Evolutionary conservation across 2,888 invertebrate genomes (phyloP).

Genomic region (Cosmorhoe ocellata): DNA sequence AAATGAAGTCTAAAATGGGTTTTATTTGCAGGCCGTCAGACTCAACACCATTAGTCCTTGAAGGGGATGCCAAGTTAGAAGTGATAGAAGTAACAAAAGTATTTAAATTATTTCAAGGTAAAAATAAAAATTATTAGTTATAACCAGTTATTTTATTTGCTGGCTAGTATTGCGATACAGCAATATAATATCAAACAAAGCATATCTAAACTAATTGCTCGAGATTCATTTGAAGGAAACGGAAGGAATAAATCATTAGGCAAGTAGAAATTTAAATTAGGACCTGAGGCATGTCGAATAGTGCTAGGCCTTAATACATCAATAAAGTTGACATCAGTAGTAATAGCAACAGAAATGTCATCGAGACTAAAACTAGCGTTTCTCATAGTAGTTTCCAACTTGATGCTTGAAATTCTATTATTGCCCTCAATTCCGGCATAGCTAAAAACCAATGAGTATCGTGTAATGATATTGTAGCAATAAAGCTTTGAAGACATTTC

Average conservation of each 20-base stretch:
- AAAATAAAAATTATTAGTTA: conserved; percentile 75
- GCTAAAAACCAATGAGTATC: conserved; percentile 53
- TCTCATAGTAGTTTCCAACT: conserved; percentile 37
- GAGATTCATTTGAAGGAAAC: conserved; percentile 66
- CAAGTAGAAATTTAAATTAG: conserved; percentile 84
- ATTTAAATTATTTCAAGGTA: conserved; percentile 77
- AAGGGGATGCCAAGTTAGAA: conserved; percentile 73
- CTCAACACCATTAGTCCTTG: conserved; percentile 62
- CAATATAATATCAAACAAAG: conserved; percentile 35
- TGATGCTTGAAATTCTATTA: conserved; percentile 56
- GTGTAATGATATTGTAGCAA: conserved; percentile 61
- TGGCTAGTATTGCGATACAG: conserved; percentile 33
- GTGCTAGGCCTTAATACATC: conserved; percentile 58
- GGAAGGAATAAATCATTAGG: conserved; percentile 90
- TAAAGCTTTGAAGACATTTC: conserved; percentile 47
- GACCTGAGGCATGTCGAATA: conserved; percentile 79
- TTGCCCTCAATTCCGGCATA: conserved; percentile 53
- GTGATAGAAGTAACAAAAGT: conserved; percentile 75
- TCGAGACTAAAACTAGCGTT: conserved; percentile 56
- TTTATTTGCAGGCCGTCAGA: conserved; percentile 73
- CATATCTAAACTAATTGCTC: conserved; percentile 25
- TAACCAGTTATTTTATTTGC: conserved; percentile 71
- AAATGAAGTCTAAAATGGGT: conserved; percentile 50
- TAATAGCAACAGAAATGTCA: conserved; percentile 55
- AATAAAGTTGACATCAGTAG: conserved; percentile 62